Percentiles rank a stretch among this genome's conserved stretches.
Conservation (phyloP, 2,113 vertebrate species). For the Eurypyga helias region DNA sequence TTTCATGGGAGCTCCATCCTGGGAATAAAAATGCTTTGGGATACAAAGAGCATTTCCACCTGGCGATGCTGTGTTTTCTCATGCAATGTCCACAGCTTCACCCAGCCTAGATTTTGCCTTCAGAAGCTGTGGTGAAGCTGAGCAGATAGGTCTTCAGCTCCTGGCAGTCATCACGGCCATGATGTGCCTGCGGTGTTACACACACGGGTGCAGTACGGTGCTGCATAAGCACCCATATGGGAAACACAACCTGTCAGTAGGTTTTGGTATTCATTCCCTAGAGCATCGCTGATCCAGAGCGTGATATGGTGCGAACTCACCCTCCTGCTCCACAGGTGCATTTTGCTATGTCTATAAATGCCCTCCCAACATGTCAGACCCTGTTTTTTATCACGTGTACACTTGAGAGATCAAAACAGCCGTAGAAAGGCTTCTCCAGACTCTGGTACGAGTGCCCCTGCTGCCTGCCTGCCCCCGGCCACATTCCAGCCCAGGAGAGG, state of each 20-base stretch:
- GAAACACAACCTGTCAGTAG: background rate
- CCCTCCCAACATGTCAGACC: background rate
- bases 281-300: background rate
- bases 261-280: background rate
- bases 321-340: background rate
- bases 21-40: background rate
- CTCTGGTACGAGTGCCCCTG: background rate
- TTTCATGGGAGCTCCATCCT: background rate
- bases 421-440: background rate
- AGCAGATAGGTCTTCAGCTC: background rate
- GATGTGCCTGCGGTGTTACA: rapidly evolving
- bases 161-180: background rate
- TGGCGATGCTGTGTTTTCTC: background rate
- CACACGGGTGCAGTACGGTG: rapidly evolving
- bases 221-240: rapidly evolving
- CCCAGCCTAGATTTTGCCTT: background rate
- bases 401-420: slow-evolving; percentile 51
- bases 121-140: background rate
- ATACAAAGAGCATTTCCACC: background rate
- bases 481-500: background rate
- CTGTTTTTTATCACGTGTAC: slow-evolving; percentile 29
- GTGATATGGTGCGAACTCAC: background rate
- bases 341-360: background rate
- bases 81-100: background rate
- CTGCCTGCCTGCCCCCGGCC: rapidly evolving